Base-by-base conservation (phyloP, 2,888 invertebrate genomes). In the Caenorhabditis sp. region DNA sequence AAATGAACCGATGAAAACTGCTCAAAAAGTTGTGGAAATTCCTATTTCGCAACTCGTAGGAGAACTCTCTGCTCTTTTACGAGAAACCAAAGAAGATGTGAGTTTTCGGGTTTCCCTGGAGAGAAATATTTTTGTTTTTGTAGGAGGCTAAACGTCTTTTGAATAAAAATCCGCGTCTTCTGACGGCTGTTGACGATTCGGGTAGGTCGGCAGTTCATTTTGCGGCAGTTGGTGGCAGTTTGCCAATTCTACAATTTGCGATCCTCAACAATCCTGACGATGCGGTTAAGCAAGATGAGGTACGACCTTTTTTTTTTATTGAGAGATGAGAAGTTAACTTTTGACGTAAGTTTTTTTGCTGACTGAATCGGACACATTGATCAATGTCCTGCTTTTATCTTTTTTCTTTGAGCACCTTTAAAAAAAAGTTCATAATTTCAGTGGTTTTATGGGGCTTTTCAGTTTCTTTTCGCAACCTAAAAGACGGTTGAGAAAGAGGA, bases 161-260 rank as follows among this genome's bases (percentile, higher is more conserved):
- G 43, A 58, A 50, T 26, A 63, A 69, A 50, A 58, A 59, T 24
- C 73, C 76, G n/a, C 50, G 43, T 12, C 66, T 79, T 12, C 26
- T 73, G 1, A 14, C 21, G 0, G 63, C 51, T 24, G 49, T 57
- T n/a, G 79, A 79, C 59, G 72, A 72, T 58, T 65, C 76, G 10
- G 71, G 74, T n/a, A 54, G 82, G 5, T 63, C 68, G 0, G 62
- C 76, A 0, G 60, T 74, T 19, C 82, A 82, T 58, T 81, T 77
- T 66, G 81, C 81, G 0, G 69, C 77, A 0, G 74, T 78, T 21
- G 79, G 78, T 4, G 82, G 82, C 27, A 69, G 73, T 60, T 53
- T 80, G 19, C 66, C 69, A 0, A 70, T 81, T 51, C 55, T 82
- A 1, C 70, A 77, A 31, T 71, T 72, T 37, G 76, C 61, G 4